Evolutionary conservation across 2,797 vertebrate genomes (phyloP).

Genomic region (Pelobates cultripes): DNA sequence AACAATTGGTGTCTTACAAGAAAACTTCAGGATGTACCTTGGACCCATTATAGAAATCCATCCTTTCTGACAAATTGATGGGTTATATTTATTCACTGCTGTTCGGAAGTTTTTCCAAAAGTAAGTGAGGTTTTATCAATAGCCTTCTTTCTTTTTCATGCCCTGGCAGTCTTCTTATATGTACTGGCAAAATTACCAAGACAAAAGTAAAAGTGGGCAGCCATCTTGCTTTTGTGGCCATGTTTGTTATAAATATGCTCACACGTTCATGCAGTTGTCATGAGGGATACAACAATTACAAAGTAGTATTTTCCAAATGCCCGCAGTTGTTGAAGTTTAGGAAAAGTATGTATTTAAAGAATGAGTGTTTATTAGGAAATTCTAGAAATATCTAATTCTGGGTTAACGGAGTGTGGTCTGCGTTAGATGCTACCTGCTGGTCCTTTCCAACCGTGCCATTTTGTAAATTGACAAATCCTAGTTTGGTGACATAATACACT

Average conservation of each 20-base stretch:
- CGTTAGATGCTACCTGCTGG: too few species aligned
- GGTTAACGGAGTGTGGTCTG: too few species aligned
- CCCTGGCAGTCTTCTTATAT: not conserved
- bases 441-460: too few species aligned
- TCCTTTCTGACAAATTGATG: not conserved
- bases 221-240: not conserved
- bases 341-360: too few species aligned
- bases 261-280: too few species aligned
- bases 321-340: too few species aligned
- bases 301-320: too few species aligned
- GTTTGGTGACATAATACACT: too few species aligned
- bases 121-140: not conserved
- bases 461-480: too few species aligned
- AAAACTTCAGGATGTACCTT: not conserved
- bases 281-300: too few species aligned
- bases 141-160: not conserved
- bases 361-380: too few species aligned
- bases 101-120: not conserved
- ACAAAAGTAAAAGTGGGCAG: not conserved
- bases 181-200: not conserved
- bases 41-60: conserved; percentile 2
- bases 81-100: conserved; percentile 1
- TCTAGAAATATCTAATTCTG: too few species aligned
- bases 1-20: conserved; percentile 7
- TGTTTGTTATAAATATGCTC: not conserved